Evolutionary conservation across 2,113 vertebrate species (phyloP).

Genomic region (Phylloscopus whistleri): DNA sequence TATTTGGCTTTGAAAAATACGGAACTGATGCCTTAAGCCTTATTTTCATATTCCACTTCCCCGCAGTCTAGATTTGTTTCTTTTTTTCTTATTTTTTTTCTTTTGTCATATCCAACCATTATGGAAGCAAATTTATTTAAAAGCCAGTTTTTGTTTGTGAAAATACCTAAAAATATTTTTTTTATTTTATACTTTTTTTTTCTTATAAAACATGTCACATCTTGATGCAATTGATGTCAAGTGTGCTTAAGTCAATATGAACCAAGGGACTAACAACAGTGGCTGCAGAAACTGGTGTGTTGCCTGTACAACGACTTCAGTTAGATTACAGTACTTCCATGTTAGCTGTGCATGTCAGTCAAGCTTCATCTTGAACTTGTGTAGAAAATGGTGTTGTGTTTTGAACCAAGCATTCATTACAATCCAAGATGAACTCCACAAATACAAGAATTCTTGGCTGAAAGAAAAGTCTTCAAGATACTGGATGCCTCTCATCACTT

Average conservation of each 20-base stretch:
- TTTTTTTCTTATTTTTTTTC: not conserved
- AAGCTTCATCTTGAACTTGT: constrained; percentile 74
- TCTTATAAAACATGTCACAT: constrained; percentile 93
- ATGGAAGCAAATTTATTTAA: constrained; percentile 98
- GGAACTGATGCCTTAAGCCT: constrained; percentile 85
- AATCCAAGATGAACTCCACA: constrained; percentile 81
- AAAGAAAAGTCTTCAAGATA: constrained; percentile 86
- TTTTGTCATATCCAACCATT: constrained; percentile 81
- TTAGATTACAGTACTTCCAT: constrained; percentile 78
- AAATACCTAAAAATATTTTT: constrained; percentile 99
- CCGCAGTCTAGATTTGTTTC: constrained; percentile 67
- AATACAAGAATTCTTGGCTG: constrained; percentile 81
- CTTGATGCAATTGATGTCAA: constrained; percentile 93
- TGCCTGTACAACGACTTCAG: constrained; percentile 80
- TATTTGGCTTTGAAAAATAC: constrained; percentile 97
- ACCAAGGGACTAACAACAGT: constrained; percentile 87
- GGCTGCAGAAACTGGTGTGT: constrained; percentile 85
- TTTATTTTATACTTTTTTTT: constrained; percentile 79
- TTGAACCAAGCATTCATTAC: constrained; percentile 76
- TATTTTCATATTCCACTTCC: constrained; percentile 75
- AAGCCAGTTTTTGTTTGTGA: constrained; percentile 95
- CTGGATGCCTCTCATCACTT: constrained; percentile 86
- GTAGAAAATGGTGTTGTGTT: constrained; percentile 79
- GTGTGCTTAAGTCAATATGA: constrained; percentile 98
- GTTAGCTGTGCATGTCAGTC: constrained; percentile 83